Base-by-base conservation (phyloP, 2,797 vertebrate species). In the Sebastes wilsoni region DNA sequence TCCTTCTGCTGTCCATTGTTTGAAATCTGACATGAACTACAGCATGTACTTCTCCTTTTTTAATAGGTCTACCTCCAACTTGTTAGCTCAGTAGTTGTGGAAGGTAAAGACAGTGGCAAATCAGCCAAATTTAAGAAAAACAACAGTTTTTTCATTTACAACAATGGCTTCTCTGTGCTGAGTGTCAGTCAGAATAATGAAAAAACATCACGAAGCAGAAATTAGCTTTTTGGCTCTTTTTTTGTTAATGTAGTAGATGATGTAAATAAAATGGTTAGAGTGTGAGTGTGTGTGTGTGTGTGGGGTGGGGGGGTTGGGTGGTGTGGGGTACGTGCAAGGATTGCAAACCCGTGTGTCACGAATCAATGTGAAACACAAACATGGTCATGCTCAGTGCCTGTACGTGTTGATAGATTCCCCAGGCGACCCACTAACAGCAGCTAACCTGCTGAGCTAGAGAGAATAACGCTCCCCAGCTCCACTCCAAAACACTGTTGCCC, bases 391-490 rank as follows among this genome's bases (percentile, higher is more conserved):
- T 55, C 54, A 30, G 34, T 56, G 55, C 62, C 49, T 72, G 82
- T 68, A 64, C 18, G 36, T 74, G 80, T 78, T 79, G 84, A 83
- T 79, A 81, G 82, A 78, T 65, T 88, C 81, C 81, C 77, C 78
- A 84, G 83, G 77, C 9, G 46, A 69, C 59, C 62, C 55, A 71
- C 62, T 78, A 77, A 79, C 77, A 87, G 79, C 65, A 80, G 72
- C 83, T 75, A 77, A 88, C 90, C 86, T 88, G 81, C 88, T 89
- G 80, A 89, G 85, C 83, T 80, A 72, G 22, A 83, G 58, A 88
- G 49, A 88, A 88, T 71, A 83, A 78, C 66, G 62, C 59, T 77
- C 28, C 32, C 60, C 8, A 11, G 22, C 75, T 85, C 13, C 60
- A 62, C 75, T 71, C 81, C 79, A 75, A 83, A 81, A 83, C 49